A percentile compares a stretch with the other conserved stretches of the same genome.
These are phyloP conservation scores for Nomada ruficornis DNA, from an alignment of 2,888 invertebrate species.

Conservation along the genomic window DNA sequence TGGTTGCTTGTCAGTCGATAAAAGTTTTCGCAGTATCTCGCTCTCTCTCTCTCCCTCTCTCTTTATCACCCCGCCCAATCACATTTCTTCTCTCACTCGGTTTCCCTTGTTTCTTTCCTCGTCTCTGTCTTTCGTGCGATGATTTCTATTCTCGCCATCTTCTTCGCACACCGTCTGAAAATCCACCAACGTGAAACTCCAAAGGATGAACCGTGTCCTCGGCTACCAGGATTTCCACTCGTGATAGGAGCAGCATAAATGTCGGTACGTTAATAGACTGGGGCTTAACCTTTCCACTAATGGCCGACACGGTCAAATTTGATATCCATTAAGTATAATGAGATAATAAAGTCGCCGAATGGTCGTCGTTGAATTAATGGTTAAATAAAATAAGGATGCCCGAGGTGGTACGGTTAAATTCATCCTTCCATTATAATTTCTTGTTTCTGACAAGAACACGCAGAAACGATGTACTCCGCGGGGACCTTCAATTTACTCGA, in stretches of 20 bases:
- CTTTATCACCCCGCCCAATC: conserved; percentile 8
- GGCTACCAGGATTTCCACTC: conserved; percentile 57
- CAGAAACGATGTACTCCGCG: background rate
- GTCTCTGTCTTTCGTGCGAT: conserved; percentile 21
- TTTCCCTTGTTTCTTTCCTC: conserved; percentile 26
- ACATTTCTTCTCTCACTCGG: conserved; percentile 12
- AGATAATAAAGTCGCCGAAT: conserved; percentile 55
- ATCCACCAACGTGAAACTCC: conserved; percentile 62
- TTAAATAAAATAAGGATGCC: conserved; percentile 48
- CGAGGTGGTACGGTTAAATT: conserved; percentile 23
- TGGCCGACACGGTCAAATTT: conserved; percentile 57
- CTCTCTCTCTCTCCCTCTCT: conserved; percentile 14
- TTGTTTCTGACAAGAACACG: background rate
- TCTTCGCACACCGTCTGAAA: conserved; percentile 53
- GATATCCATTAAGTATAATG: conserved; percentile 61
- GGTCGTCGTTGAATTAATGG: conserved; percentile 32
- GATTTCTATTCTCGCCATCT: conserved; percentile 31
- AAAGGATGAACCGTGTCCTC: conserved; percentile 59
- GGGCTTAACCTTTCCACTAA: conserved; percentile 47
- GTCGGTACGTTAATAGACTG: conserved; percentile 62
- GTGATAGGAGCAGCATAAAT: conserved; percentile 50
- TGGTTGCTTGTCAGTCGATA: conserved; percentile 77
- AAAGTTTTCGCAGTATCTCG: conserved; percentile 67
- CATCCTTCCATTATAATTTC: conserved; percentile 31
- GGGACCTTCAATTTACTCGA: background rate